Base-by-base conservation (phyloP, 2,888 invertebrate species). In the Palloptera scutellata region DNA sequence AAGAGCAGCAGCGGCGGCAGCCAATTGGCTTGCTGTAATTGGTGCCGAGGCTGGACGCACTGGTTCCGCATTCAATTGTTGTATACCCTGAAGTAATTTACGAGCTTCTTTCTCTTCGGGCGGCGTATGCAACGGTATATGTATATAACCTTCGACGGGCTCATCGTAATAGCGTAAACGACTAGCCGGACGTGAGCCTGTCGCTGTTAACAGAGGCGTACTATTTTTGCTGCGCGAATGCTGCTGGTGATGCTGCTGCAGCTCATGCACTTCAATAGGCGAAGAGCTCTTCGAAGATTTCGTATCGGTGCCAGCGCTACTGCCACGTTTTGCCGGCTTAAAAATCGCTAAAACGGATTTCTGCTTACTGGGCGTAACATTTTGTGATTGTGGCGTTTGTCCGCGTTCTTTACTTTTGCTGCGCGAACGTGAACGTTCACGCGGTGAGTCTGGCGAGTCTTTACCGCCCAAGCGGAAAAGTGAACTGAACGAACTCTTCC, bases 401-500 rank as follows among this genome's bases (percentile, higher is more conserved):
- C 30, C 30, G 20, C 91, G 86, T 76, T 91, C 91, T 83, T 91
- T 90, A 75, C 91, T 91, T 63, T 91, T 87, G 63, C 89, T 88
- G 41, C 90, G 86, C 30, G 85, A 82, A 1, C 90, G 86, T 51
- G 81, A 79, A 41, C 81, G 75, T 58, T 85, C 85, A 2, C 84
- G 79, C 0, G 84, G 84, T 2, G 84, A 85, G 52, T 85, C 85
- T 1, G 84, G 85, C 0, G 85, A 84, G 53, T 85, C 91, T 74
- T 90, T 90, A 72, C 92, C 90, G 81, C 91, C 90, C 61, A 81
- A 72, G 0, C 81, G 81, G 43, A 94, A 94, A 54, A 94, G 84
- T 4, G 93, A 93, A 67, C 92, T 91, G 79, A 94, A 93, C 43
- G 93, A 94, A 76, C 92, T 93, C 82, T 93, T 92, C 51, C 94